phyloP scores from a whole-genome alignment of 2,888 invertebrate genomes.

The Ramazzottius varieornatus region DNA sequence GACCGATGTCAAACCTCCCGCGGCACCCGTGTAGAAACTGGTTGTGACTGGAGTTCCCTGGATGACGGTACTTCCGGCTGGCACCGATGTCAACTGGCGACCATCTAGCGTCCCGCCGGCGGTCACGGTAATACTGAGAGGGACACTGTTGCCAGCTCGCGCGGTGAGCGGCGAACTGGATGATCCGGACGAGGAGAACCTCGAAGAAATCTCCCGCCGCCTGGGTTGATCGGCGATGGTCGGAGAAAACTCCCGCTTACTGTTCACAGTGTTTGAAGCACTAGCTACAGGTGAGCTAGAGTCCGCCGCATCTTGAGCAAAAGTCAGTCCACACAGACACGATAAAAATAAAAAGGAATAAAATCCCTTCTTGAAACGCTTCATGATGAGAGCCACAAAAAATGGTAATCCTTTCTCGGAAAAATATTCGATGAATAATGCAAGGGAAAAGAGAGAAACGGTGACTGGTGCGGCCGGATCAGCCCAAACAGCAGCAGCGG shows the following conservation, averaged over 20 bases:
- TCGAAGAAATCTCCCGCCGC: background rate
- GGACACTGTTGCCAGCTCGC: background rate
- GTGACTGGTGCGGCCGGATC: too few relatives aligned
- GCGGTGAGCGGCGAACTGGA: background rate
- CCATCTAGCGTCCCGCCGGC: background rate
- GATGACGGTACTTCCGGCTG: background rate
- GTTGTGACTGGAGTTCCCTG: background rate
- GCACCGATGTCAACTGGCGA: background rate
- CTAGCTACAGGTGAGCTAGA: background rate
- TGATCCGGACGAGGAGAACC: too few relatives aligned
- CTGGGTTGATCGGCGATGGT: background rate
- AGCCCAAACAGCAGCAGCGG: too few relatives aligned
- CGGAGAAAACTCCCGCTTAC: background rate
- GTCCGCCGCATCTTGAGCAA: background rate
- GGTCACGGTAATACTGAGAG: background rate
- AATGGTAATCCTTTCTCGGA: too few relatives aligned
- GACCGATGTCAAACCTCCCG: too few relatives aligned
- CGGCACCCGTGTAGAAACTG: too few relatives aligned
- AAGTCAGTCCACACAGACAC: background rate
- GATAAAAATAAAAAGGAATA: background rate
- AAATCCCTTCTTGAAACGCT: too few relatives aligned
- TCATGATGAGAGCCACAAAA: too few relatives aligned
- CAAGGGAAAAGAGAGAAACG: too few relatives aligned
- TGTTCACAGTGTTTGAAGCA: too few relatives aligned
- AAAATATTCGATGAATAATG: too few relatives aligned